Conservation (phyloP, 2,888 invertebrate species). For the Syritta pipiens region DNA sequence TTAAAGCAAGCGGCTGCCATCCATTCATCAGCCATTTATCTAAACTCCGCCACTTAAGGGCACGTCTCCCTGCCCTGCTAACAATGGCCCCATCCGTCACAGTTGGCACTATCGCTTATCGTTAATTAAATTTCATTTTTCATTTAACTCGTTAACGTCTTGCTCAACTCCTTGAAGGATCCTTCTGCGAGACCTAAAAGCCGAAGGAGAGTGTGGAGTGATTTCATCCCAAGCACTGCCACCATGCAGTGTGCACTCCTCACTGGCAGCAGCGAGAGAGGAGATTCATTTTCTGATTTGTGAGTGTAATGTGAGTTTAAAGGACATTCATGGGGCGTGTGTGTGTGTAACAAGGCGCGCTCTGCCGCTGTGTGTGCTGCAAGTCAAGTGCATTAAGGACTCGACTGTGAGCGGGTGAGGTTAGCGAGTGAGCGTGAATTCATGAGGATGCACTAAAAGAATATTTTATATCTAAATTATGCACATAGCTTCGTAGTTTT, state of each 20-base stretch:
- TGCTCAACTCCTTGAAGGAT: conserved; percentile 57
- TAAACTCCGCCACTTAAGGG: neutral
- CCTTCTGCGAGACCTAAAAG: too few species aligned
- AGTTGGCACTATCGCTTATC: conserved; percentile 67
- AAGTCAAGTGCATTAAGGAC: conserved; percentile 55
- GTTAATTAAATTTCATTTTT: conserved; percentile 70
- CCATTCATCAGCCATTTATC: too few species aligned
- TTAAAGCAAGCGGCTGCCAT: too few species aligned
- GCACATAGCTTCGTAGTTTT: conserved; percentile 44
- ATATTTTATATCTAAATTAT: conserved; percentile 68
- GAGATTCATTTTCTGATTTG: conserved; percentile 67
- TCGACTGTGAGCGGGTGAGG: too few species aligned
- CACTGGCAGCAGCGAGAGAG: neutral
- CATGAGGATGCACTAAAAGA: conserved; percentile 64
- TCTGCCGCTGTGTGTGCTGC: conserved; percentile 25
- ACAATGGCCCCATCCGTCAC: conserved; percentile 66
- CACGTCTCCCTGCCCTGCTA: too few species aligned
- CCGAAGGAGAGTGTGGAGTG: too few species aligned
- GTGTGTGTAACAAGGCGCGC: conserved; percentile 60
- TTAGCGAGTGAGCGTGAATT: conserved; percentile 41
- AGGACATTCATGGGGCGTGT: conserved; percentile 54
- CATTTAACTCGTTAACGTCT: conserved; percentile 69
- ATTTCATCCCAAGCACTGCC: conserved; percentile 15
- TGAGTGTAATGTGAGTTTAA: conserved; percentile 65
- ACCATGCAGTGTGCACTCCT: neutral